phyloP scores from a whole-genome alignment of 2,113 vertebrate genomes.

The Percopsis transmontana region DNA sequence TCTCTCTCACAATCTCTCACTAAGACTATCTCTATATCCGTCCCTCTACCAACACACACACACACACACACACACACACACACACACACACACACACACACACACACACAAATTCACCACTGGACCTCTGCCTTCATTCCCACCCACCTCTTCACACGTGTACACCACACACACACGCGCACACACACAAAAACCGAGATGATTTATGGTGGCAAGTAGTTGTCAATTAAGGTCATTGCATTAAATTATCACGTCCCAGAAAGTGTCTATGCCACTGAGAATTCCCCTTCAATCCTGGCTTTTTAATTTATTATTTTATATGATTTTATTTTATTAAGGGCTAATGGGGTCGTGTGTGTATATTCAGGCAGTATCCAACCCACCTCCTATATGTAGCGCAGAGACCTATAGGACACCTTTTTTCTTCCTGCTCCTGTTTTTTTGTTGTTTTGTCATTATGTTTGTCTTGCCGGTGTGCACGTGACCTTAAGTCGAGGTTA shows the following conservation, averaged over 20 bases:
- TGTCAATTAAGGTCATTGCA: slow-evolving; percentile 83
- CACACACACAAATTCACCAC: slow-evolving; percentile 20
- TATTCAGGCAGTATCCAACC: slow-evolving; percentile 14
- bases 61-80: slow-evolving; percentile 18
- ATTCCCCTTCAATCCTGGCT: slow-evolving; percentile 26
- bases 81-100: slow-evolving; percentile 12
- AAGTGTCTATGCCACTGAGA: slow-evolving; percentile 65
- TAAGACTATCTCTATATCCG: slow-evolving; percentile 50
- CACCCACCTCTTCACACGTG: slow-evolving; percentile 13
- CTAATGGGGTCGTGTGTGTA: slow-evolving; percentile 21
- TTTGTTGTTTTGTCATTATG: slow-evolving; percentile 28
- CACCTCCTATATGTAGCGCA: slow-evolving; percentile 5
- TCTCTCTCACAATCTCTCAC: slow-evolving; percentile 80
- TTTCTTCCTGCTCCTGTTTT: slow-evolving; percentile 12
- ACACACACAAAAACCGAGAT: slow-evolving; percentile 47
- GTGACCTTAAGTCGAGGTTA: slow-evolving; percentile 27
- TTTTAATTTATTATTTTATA: slow-evolving; percentile 1
- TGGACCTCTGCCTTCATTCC: slow-evolving; percentile 24
- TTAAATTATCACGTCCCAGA: slow-evolving; percentile 81
- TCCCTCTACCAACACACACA: slow-evolving; percentile 49
- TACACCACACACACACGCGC: slow-evolving; percentile 5
- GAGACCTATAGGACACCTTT: no score
- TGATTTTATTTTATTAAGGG: slow-evolving; percentile 14
- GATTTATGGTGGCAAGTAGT: slow-evolving; percentile 81
- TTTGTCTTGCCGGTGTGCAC: neutral